Conservation (phyloP, 2,113 vertebrate species). For the Romanogobio albipinnatus region DNA sequence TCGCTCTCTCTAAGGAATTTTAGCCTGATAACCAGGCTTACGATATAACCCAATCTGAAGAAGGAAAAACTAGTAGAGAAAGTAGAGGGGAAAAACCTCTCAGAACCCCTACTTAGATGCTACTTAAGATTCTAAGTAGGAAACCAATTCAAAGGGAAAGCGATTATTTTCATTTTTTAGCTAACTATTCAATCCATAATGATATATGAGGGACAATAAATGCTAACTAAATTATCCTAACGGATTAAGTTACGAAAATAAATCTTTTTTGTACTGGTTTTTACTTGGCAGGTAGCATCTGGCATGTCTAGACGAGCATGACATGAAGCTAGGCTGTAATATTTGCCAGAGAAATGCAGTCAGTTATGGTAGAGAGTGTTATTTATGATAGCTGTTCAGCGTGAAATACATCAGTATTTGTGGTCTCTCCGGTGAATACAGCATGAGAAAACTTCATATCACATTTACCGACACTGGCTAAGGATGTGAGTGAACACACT, state of each 20-base stretch:
- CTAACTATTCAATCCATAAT: constrained; percentile 2
- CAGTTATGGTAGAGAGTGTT: constrained; percentile 16
- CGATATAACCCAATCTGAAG: constrained; percentile 20
- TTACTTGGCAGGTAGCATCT: constrained; percentile 3
- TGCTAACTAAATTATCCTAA: neutral
- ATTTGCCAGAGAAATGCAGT: constrained; percentile 8
- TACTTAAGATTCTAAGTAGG: neutral
- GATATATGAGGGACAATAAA: neutral
- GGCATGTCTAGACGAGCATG: neutral
- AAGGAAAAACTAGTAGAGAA: neutral
- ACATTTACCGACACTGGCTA: neutral
- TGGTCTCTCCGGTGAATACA: constrained; percentile 12
- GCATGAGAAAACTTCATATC: constrained; percentile 9
- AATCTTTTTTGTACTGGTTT: neutral
- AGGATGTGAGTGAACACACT: neutral
- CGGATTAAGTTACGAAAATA: neutral
- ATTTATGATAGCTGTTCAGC: constrained; percentile 35
- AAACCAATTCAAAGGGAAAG: neutral
- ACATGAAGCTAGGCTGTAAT: constrained; percentile 5
- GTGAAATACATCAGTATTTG: constrained; percentile 26
- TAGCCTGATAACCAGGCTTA: constrained; percentile 42
- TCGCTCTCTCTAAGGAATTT: constrained; percentile 26
- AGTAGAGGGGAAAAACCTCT: neutral
- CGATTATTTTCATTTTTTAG: neutral
- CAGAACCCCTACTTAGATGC: neutral